phyloP scores from a whole-genome alignment of 2,113 vertebrate genomes.

The Lichenostomus cassidix region DNA sequence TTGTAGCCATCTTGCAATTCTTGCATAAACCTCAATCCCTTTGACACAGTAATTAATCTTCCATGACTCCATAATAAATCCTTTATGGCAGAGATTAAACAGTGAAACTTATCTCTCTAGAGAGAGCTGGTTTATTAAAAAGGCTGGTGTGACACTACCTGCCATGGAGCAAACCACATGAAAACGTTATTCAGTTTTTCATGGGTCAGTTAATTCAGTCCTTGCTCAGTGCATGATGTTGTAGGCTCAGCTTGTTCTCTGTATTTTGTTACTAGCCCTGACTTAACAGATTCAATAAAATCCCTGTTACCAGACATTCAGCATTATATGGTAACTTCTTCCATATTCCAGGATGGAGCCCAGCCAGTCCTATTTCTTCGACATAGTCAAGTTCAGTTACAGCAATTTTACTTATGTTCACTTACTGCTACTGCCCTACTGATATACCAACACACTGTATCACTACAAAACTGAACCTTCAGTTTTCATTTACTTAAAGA shows the following conservation, averaged over 20 bases:
- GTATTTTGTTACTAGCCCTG: not conserved
- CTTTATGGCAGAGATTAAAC: not conserved
- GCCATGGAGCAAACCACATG: not conserved
- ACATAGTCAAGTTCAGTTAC: not conserved
- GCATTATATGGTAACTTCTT: not conserved
- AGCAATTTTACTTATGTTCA: not conserved
- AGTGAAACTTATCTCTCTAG: not conserved
- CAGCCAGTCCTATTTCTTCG: not conserved
- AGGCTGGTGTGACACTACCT: not conserved
- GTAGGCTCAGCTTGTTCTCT: slow-evolving; percentile 8
- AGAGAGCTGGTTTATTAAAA: not conserved
- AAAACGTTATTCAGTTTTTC: not conserved
- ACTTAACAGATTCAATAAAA: slow-evolving; percentile 19
- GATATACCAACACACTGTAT: not conserved
- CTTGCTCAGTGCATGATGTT: not conserved
- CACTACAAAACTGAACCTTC: not conserved
- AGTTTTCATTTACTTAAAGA: not conserved
- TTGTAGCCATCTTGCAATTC: not conserved
- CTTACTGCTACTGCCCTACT: not conserved
- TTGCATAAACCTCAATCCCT: not conserved
- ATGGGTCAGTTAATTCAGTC: not conserved
- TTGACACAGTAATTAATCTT: not conserved
- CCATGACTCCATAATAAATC: not conserved
- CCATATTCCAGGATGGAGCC: not conserved
- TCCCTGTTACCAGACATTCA: not conserved